Evolutionary conservation across 2,113 vertebrate genomes (phyloP).

Genomic region (Hoplias malabaricus): DNA sequence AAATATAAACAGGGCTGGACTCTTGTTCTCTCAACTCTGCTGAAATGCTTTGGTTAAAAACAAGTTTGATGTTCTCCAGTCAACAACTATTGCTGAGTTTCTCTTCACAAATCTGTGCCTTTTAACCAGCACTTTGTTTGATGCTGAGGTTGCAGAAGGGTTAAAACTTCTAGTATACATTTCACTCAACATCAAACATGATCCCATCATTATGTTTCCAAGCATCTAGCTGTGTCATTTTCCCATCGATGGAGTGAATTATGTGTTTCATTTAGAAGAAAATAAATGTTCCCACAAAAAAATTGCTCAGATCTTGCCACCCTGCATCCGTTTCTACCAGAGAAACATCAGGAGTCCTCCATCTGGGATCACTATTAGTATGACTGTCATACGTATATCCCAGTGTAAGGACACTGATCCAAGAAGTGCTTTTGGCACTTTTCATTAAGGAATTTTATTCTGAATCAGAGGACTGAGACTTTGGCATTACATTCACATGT

Average conservation of each 20-base stretch:
- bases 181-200: not conserved
- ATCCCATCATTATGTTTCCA: not conserved
- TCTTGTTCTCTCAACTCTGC: too few species aligned
- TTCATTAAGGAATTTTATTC: too few species aligned
- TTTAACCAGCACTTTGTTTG: too few species aligned
- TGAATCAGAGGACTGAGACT: too few species aligned
- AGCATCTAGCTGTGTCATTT: not conserved
- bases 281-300: not conserved
- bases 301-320: not conserved
- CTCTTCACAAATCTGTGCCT: too few species aligned
- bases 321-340: not conserved
- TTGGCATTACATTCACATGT: too few species aligned
- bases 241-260: slow-evolving; percentile 5
- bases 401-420: not conserved
- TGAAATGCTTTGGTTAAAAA: too few species aligned
- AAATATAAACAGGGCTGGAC: too few species aligned
- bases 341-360: not conserved
- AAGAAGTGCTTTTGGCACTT: not conserved
- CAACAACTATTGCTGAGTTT: too few species aligned
- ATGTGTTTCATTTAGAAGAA: not conserved
- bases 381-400: not conserved
- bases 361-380: not conserved
- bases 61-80: too few species aligned
- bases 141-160: too few species aligned
- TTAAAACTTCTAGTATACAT: too few species aligned